These are phyloP conservation scores for Digitonthophagus gazella DNA, from an alignment of 2,888 invertebrate species.

Conservation along the genomic window DNA sequence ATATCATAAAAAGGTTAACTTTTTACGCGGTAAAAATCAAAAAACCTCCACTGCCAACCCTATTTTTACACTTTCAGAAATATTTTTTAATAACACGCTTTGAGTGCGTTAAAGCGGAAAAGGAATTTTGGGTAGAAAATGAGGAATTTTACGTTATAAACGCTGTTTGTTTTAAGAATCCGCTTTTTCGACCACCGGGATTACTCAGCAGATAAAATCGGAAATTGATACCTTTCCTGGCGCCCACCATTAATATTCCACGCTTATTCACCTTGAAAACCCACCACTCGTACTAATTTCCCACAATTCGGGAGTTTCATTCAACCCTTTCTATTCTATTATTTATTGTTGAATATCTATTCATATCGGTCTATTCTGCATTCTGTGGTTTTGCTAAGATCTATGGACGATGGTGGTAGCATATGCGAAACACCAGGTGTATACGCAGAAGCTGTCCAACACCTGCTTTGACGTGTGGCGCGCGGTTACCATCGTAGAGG, in stretches of 20 bases:
- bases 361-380: neutral
- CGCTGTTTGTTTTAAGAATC: constrained; percentile 16
- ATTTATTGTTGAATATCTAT: neutral
- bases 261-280: neutral
- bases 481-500: constrained; percentile 10
- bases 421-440: constrained; percentile 39
- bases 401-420: constrained; percentile 31
- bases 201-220: constrained; percentile 6
- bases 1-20: too few relatives aligned
- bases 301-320: constrained; percentile 3
- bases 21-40: too few relatives aligned
- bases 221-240: neutral
- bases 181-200: neutral
- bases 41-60: constrained; percentile 21
- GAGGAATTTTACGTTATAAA: constrained; percentile 1
- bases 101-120: constrained; percentile 17
- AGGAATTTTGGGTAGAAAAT: constrained; percentile 12
- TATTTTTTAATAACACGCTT: constrained; percentile 29
- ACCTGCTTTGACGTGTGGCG: constrained; percentile 38
- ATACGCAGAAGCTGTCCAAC: constrained; percentile 22
- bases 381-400: constrained; percentile 2
- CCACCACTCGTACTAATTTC: constrained; percentile 1
- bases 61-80: constrained; percentile 28
- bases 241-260: neutral
- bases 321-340: constrained; percentile 1